Evolutionary conservation across 2,797 vertebrate genomes (phyloP), one percentile per base, ranked within the genome.

Genomic region (Decapterus maruadsi): DNA sequence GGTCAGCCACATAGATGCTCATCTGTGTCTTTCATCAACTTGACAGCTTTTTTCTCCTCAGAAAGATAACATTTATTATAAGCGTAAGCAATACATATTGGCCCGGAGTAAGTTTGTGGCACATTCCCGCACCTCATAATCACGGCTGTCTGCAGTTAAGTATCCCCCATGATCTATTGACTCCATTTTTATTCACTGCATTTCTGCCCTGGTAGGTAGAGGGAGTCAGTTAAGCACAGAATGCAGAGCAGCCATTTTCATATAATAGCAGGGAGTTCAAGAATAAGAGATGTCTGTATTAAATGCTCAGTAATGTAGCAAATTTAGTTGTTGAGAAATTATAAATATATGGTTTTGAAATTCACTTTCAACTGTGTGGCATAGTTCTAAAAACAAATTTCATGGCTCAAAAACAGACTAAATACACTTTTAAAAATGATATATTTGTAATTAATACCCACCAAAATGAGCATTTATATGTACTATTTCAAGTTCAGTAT

Each of bases 21-120:
- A 95, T 95, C 95, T 94, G 91, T 92, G 92, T 96, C 93, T 93
- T 96, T 96, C 94, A 96, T 96, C 96, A 96, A 95, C 93, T 95
- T 96, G 93, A 96, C 94, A 92, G 90, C 94, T 94, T 95, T 95
- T 92, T 95, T 95, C 95, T 96, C 94, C 92, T 92, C 90, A 83
- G 88, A 93, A 93, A 94, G 94, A 96, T 95, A 95, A 93, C 94
- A 95, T 95, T 95, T 95, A 95, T 96, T 95, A 95, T 95, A 94
- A 94, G 92, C 84, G 87, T 90, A 93, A 92, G 94, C 92, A 94
- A 94, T 95, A 95, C 93, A 94, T 95, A 95, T 92, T 94, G 94
- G 92, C 91, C 89, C 62, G 64, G 88, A 93, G 93, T 91, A 94
- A 92, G 92, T 93, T 93, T 93, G 93, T 90, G 91, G 92, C 92